Base-by-base conservation (phyloP, 2,797 vertebrate genomes). In the Chelonia mydas region DNA sequence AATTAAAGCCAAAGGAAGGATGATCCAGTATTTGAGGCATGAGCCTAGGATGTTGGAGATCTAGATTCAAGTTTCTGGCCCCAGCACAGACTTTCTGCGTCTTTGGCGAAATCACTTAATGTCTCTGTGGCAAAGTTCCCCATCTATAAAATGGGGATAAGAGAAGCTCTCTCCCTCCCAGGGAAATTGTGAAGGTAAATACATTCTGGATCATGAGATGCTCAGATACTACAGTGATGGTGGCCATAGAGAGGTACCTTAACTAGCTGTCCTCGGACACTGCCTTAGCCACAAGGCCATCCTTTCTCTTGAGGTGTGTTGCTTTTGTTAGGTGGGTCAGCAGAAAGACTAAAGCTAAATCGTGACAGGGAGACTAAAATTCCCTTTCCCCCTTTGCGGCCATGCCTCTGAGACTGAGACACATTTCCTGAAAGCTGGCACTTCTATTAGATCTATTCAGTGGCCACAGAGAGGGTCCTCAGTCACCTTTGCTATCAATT, bases 121-220 rank as follows among this genome's bases (percentile, higher is more conserved):
- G 13, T 61, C 59, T 61, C 59, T 8, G 7, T 33, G 79, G 92
- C 90, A 81, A 83, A 93, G 93, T 94, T 94, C 92, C 88, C 88
- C 93, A 89, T 85, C 87, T 95, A 83, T 86, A 95, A 95, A 97
- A 96, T 88, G 91, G 31, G 89, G 92, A 92, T 53, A 88, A 79
- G 16, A 68, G 65, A 37, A 37, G n/a, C 89, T 95, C 96, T 91
- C 93, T 93, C 57, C 65, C 83, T 87, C 94, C 76, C 81, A 92
- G 79, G 95, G 88, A 79, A 85, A 85, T 21, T 93, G 2, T 81
- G 85, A 95, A 72, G 83, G 85, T 94, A 86, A 94, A 92, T 81
- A 95, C 88, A 51, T 55, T n/a, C 53, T 50, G 87, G 90, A 53
- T 93, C 83, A 86, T 2, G 49, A 92, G 54, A 76, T 61, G 68